Evolutionary conservation across 2,113 vertebrate genomes (phyloP).

Genomic region (Falco punctatus): DNA sequence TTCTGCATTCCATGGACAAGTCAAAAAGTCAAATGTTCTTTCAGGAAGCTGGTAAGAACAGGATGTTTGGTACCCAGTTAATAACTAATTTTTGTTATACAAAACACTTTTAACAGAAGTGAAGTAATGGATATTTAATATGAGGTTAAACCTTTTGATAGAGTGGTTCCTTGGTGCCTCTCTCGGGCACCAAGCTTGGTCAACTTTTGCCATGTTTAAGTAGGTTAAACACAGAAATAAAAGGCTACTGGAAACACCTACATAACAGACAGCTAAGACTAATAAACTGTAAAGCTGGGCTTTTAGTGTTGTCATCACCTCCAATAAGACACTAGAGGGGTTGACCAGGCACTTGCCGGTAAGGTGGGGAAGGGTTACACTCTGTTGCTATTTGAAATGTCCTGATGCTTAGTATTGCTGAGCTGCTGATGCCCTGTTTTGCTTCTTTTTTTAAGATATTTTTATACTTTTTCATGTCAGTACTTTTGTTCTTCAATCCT

Average conservation of each 20-base stretch:
- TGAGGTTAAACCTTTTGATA: not conserved
- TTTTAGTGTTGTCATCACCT: not conserved
- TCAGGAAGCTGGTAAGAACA: not conserved
- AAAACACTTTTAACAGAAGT: not conserved
- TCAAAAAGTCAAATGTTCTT: not conserved
- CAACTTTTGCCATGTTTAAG: not conserved
- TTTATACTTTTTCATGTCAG: not conserved
- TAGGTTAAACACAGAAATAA: not conserved
- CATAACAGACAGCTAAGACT: not conserved
- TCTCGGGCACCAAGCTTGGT: not conserved
- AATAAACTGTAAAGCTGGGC: not conserved
- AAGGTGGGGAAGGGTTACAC: not conserved
- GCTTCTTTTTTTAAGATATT: not conserved
- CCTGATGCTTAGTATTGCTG: fast-evolving
- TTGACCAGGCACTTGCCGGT: not conserved
- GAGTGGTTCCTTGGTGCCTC: not conserved
- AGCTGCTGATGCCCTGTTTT: not conserved
- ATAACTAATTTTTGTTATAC: not conserved
- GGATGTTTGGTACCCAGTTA: not conserved
- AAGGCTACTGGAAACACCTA: not conserved
- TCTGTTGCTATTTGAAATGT: not conserved
- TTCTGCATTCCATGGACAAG: not conserved
- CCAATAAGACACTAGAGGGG: not conserved
- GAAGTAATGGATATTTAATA: not conserved
- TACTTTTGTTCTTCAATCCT: not conserved